Conservation (phyloP, 2,113 vertebrate genomes). For the Crypturellus undulatus region DNA sequence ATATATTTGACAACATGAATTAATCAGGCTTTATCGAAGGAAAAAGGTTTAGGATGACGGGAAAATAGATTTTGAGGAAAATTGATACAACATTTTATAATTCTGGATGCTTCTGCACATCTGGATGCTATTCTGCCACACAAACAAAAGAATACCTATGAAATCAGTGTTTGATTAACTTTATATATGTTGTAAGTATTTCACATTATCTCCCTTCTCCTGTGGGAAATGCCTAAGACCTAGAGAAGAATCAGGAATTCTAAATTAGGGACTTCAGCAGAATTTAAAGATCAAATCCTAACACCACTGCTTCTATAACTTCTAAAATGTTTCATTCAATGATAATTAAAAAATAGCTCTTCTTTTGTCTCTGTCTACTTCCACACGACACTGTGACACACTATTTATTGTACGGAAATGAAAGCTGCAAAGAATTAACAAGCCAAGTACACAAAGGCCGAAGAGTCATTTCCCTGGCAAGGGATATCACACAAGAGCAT, state of each 20-base stretch:
- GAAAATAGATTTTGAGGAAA: background rate
- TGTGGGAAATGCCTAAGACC: background rate
- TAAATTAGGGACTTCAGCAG: background rate
- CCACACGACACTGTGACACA: background rate
- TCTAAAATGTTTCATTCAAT: background rate
- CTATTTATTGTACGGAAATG: conserved; percentile 33
- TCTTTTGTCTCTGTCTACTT: background rate
- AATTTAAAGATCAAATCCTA: background rate
- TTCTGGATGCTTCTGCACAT: background rate
- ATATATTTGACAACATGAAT: background rate
- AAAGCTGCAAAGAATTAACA: conserved; percentile 36
- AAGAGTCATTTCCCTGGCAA: conserved; percentile 46
- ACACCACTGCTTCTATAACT: background rate
- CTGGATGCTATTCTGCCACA: background rate
- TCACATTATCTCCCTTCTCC: background rate
- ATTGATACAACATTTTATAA: background rate
- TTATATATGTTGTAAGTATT: background rate
- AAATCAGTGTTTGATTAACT: background rate
- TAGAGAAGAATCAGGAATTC: background rate
- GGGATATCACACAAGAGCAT: background rate
- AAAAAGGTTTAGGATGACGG: background rate
- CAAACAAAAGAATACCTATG: background rate
- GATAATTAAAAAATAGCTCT: background rate
- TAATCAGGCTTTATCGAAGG: background rate
- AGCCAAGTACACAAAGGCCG: conserved; percentile 36